phyloP scores from a whole-genome alignment of 2,888 invertebrate genomes.

The Drosophila testacea region DNA sequence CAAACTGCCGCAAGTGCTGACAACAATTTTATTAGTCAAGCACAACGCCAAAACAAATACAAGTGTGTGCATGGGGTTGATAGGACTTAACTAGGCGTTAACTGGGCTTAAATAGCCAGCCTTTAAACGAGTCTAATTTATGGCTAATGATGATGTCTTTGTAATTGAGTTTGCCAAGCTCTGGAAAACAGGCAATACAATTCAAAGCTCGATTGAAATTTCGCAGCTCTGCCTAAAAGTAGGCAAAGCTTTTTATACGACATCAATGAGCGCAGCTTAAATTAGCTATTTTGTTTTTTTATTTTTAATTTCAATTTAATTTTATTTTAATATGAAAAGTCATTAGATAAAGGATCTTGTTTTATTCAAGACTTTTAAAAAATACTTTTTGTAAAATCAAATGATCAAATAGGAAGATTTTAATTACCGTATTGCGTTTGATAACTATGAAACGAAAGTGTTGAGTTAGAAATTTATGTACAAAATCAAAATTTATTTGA shows the following conservation, averaged over 20 bases:
- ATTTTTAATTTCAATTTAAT: too few species aligned
- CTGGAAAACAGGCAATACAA: slow-evolving; percentile 38
- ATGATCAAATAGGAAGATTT: too few species aligned
- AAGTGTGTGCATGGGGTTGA: slow-evolving; percentile 1
- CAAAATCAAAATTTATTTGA: too few species aligned
- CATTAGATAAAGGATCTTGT: too few species aligned
- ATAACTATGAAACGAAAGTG: too few species aligned
- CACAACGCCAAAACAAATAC: slow-evolving; percentile 36
- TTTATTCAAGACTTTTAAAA: too few species aligned
- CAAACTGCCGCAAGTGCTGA: slow-evolving; percentile 62
- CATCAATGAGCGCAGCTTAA: slow-evolving; percentile 2
- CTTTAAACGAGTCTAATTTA: slow-evolving; percentile 57
- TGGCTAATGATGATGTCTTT: slow-evolving; percentile 46
- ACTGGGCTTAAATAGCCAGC: slow-evolving; percentile 51
- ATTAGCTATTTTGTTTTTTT: too few species aligned
- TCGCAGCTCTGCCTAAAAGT: slow-evolving; percentile 15
- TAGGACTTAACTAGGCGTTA: slow-evolving; percentile 59
- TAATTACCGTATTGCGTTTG: too few species aligned
- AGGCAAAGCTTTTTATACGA: slow-evolving; percentile 22
- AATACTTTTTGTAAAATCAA: too few species aligned
- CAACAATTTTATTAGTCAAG: slow-evolving; percentile 29
- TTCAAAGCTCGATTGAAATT: slow-evolving; percentile 3
- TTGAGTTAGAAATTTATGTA: too few species aligned
- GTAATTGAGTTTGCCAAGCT: slow-evolving; percentile 34
- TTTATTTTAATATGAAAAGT: too few species aligned